Evolutionary conservation across 2,888 invertebrate genomes (phyloP).

Genomic region (Hypolimnas misippus): DNA sequence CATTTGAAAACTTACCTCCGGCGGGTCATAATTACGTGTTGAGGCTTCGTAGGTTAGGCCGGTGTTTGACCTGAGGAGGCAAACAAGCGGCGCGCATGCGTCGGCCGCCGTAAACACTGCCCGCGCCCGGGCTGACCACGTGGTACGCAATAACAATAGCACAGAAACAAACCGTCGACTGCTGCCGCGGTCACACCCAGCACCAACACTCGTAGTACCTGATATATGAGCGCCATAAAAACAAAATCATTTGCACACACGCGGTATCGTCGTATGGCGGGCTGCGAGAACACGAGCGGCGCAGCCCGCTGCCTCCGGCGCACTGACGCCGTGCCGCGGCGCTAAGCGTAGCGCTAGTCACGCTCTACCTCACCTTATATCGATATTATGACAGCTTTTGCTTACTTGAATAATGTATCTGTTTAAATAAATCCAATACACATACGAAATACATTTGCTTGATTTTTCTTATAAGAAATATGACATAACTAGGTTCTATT

Average conservation of each 20-base stretch:
- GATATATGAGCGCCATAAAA: constrained; percentile 90
- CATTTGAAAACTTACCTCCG: constrained; percentile 60
- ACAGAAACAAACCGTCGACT: constrained; percentile 72
- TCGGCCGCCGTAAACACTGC: constrained; percentile 74
- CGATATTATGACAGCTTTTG: constrained; percentile 26
- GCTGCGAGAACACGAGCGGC: constrained; percentile 74
- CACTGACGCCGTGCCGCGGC: constrained; percentile 55
- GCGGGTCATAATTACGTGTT: constrained; percentile 61
- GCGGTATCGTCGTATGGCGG: constrained; percentile 74
- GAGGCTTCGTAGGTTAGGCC: constrained; percentile 74
- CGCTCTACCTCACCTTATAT: constrained; percentile 13
- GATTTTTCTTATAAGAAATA: neutral
- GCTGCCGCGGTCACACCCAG: constrained; percentile 80
- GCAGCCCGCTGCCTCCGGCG: constrained; percentile 75
- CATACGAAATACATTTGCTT: neutral
- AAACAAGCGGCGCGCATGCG: constrained; percentile 78
- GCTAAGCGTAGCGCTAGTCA: constrained; percentile 31
- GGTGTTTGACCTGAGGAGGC: constrained; percentile 79
- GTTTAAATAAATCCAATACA: neutral
- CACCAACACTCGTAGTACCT: constrained; percentile 86
- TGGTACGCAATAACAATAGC: constrained; percentile 56
- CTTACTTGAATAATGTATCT: constrained; percentile 11
- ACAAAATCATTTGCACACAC: constrained; percentile 87
- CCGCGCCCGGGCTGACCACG: constrained; percentile 67
- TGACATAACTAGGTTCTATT: neutral